phyloP scores from a whole-genome alignment of 2,113 vertebrate species.

The Corydoras maculifer region DNA sequence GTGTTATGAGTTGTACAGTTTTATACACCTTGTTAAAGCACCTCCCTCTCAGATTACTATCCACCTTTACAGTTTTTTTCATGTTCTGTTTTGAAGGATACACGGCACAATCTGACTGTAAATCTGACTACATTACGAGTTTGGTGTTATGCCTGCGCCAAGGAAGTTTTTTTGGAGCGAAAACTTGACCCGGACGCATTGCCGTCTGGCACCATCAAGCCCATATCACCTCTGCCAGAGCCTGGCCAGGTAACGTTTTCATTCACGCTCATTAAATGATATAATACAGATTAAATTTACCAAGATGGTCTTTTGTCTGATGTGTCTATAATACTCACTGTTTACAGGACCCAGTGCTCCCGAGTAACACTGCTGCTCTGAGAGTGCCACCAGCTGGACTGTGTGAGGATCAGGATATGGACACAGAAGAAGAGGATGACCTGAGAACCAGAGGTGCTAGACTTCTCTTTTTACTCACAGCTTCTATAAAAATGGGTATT shows the following conservation, averaged over 20 bases:
- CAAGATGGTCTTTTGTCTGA: too few relatives aligned
- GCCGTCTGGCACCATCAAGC: slow-evolving; percentile 59
- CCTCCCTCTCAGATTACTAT: too few relatives aligned
- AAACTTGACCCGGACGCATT: slow-evolving; percentile 78
- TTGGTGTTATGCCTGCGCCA: slow-evolving; percentile 95
- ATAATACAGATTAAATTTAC: too few relatives aligned
- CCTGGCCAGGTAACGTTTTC: slow-evolving; percentile 66
- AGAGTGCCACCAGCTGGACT: slow-evolving; percentile 77
- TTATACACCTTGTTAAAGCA: too few relatives aligned
- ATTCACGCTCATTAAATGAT: too few relatives aligned
- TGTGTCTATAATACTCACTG: background rate
- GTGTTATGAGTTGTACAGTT: background rate
- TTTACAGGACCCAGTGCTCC: slow-evolving; percentile 70
- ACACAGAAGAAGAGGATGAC: slow-evolving; percentile 88
- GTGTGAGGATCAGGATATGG: slow-evolving; percentile 86
- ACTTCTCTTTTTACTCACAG: background rate
- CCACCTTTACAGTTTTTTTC: too few relatives aligned
- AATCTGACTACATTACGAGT: slow-evolving; percentile 95
- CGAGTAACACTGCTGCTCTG: slow-evolving; percentile 75
- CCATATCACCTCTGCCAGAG: slow-evolving; percentile 61
- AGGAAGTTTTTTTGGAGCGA: slow-evolving; percentile 94
- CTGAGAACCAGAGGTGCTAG: slow-evolving; percentile 78
- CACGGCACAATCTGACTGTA: slow-evolving; percentile 89
- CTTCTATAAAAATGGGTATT: background rate
- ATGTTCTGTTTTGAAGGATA: slow-evolving; percentile 67